Evolutionary conservation across 1,140 invertebrate species (phyloP).

Genomic region (Drosophila repleta): DNA sequence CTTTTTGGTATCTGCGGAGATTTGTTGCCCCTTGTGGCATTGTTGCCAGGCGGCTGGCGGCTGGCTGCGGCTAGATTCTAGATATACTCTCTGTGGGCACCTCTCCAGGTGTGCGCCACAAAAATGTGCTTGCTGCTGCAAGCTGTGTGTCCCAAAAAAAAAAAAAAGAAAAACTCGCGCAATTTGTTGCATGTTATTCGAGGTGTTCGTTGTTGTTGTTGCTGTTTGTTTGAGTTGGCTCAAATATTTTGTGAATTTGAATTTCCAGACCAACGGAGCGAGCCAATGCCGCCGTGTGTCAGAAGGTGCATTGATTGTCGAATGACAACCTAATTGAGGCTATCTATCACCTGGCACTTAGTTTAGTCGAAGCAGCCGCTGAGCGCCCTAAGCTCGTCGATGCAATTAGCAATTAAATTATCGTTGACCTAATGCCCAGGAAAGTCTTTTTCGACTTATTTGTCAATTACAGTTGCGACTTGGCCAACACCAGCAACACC

Average conservation of each 20-base stretch:
- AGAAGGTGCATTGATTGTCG: constrained; percentile 14
- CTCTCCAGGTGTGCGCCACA: constrained; percentile 70
- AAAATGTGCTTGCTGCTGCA: constrained; percentile 65
- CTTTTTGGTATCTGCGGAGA: constrained; percentile 57
- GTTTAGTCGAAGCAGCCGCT: constrained; percentile 43
- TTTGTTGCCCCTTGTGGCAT: constrained; percentile 41
- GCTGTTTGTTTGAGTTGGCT: neutral
- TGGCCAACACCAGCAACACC: constrained; percentile 9
- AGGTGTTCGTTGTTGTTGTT: constrained; percentile 31
- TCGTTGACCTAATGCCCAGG: constrained; percentile 67
- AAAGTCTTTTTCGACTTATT: constrained; percentile 73
- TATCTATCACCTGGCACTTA: constrained; percentile 71
- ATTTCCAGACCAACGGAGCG: constrained; percentile 48
- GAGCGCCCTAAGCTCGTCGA: constrained; percentile 35
- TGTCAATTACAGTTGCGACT: constrained; percentile 66
- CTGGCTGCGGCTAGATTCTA: constrained; percentile 64
- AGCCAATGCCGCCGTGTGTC: constrained; percentile 30
- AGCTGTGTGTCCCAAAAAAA: constrained; percentile 56
- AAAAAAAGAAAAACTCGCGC: constrained; percentile 8
- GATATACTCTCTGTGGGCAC: constrained; percentile 61
- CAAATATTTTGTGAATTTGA: constrained; percentile 33
- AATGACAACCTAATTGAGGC: constrained; percentile 73
- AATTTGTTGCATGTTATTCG: constrained; percentile 58
- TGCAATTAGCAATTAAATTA: constrained; percentile 81
- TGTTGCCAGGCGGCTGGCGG: constrained; percentile 56